phyloP scores from a whole-genome alignment of 2,888 invertebrate genomes.

The Polydrusus tereticollis region DNA sequence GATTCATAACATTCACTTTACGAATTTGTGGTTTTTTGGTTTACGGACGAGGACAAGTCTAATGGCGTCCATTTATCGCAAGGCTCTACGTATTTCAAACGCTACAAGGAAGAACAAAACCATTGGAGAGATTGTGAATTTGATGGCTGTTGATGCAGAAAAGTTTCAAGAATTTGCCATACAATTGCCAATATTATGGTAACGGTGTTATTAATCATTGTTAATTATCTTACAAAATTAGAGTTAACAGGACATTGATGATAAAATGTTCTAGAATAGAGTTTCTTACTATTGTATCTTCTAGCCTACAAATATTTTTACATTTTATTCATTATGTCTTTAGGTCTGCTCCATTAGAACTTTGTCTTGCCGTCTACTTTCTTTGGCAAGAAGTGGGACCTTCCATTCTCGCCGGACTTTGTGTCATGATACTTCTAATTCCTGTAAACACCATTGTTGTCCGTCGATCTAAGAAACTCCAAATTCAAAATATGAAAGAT shows the following conservation, averaged over 20 bases:
- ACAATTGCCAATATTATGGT: slow-evolving; percentile 67
- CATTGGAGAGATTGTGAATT: slow-evolving; percentile 69
- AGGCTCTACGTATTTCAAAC: slow-evolving; percentile 65
- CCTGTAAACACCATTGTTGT: slow-evolving; percentile 68
- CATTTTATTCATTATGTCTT: too few relatives aligned
- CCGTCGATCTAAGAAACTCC: slow-evolving; percentile 65
- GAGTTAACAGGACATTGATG: too few relatives aligned
- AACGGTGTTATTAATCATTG: background rate
- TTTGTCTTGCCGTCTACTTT: slow-evolving; percentile 69
- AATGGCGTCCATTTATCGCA: slow-evolving; percentile 71
- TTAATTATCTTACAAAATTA: background rate
- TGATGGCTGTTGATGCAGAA: slow-evolving; percentile 68
- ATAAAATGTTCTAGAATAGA: too few relatives aligned
- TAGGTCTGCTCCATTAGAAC: slow-evolving; percentile 68
- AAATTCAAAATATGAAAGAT: slow-evolving; percentile 69
- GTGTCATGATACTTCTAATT: slow-evolving; percentile 69
- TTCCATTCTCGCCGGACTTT: slow-evolving; percentile 73
- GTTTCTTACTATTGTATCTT: too few relatives aligned
- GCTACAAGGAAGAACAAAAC: slow-evolving; percentile 65
- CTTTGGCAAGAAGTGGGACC: slow-evolving; percentile 69
- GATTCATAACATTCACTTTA: slow-evolving; percentile 71
- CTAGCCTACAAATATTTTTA: too few relatives aligned
- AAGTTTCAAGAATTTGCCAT: slow-evolving; percentile 65
- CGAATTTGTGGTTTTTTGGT: slow-evolving; percentile 69
- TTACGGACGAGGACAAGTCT: slow-evolving; percentile 71